phyloP scores from a whole-genome alignment of 2,797 vertebrate genomes.

The Takifugu ocellatus region DNA sequence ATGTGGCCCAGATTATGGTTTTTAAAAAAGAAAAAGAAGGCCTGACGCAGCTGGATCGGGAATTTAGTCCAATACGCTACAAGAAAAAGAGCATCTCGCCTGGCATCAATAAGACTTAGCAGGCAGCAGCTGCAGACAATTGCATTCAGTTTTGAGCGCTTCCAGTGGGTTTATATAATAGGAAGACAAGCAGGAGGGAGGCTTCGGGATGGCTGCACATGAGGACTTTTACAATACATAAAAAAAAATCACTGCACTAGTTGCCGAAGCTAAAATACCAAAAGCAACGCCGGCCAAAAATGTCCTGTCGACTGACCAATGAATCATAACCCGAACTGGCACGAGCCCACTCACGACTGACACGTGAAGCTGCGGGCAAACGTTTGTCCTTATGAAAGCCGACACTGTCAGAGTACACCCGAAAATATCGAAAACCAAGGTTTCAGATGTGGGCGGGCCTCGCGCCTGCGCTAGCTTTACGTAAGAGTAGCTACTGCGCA shows the following conservation, averaged over 20 bases:
- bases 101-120: slow-evolving; percentile 27
- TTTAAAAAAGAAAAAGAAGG: too few relatives aligned
- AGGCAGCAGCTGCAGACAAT: slow-evolving; percentile 35
- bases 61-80: too few relatives aligned
- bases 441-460: slow-evolving; percentile 30
- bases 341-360: slow-evolving; percentile 55
- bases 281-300: slow-evolving; percentile 64
- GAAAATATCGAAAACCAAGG: slow-evolving; percentile 36
- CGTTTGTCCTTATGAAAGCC: slow-evolving; percentile 59
- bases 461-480: slow-evolving; percentile 9
- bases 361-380: slow-evolving; percentile 62
- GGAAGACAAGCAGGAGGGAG: slow-evolving; percentile 39
- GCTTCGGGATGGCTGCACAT: slow-evolving; percentile 53
- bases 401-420: slow-evolving; percentile 53
- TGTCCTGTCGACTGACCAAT: slow-evolving; percentile 71
- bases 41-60: too few relatives aligned
- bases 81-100: slow-evolving; percentile 7
- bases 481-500: slow-evolving; percentile 15
- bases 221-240: slow-evolving; percentile 57
- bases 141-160: slow-evolving; percentile 27
- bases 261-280: slow-evolving; percentile 61
- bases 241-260: slow-evolving; percentile 19
- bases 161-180: slow-evolving; percentile 49
- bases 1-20: background rate
- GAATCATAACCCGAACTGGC: slow-evolving; percentile 69